Conservation (phyloP, 1,140 invertebrate species). For the Leucophenga varia region DNA sequence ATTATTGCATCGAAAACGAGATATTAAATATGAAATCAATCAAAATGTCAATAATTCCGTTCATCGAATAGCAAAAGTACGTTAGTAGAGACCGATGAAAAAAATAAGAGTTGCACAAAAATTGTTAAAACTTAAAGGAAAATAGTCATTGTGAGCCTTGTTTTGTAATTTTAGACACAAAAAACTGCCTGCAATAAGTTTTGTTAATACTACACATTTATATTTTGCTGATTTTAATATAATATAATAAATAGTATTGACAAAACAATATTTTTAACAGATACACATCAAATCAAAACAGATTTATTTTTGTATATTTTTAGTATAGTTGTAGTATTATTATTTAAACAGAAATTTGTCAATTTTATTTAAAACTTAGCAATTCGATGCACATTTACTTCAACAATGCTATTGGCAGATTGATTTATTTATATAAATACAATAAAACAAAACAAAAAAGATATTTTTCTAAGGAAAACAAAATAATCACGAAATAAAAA, state of each 20-base stretch:
- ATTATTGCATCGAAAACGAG: too few species aligned
- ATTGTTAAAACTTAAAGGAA: constrained; percentile 1
- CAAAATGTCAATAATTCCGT: constrained; percentile 15
- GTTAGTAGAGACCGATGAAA: too few species aligned
- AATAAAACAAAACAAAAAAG: constrained; percentile 12
- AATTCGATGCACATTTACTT: background rate
- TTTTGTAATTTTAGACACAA: constrained; percentile 41
- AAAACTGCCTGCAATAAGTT: constrained; percentile 52
- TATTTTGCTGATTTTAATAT: constrained; percentile 33
- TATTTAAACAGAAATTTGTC: constrained; percentile 33
- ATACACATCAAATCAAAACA: constrained; percentile 51
- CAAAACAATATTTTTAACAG: constrained; percentile 49
- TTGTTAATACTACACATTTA: constrained; percentile 47
- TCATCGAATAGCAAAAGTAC: constrained; percentile 16
- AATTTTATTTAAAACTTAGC: constrained; percentile 5
- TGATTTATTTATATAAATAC: constrained; percentile 24
- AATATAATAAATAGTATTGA: constrained; percentile 51
- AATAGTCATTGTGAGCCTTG: too few species aligned
- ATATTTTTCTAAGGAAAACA: constrained; percentile 44
- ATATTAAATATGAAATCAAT: constrained; percentile 1
- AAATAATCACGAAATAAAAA: constrained; percentile 42
- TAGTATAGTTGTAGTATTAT: constrained; percentile 15
- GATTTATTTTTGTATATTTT: constrained; percentile 47
- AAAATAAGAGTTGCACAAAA: constrained; percentile 19
- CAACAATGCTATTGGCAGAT: constrained; percentile 14